Conservation (phyloP, 64 coral and sea anemone genomes). For the Stichodactyla mertensii region DNA sequence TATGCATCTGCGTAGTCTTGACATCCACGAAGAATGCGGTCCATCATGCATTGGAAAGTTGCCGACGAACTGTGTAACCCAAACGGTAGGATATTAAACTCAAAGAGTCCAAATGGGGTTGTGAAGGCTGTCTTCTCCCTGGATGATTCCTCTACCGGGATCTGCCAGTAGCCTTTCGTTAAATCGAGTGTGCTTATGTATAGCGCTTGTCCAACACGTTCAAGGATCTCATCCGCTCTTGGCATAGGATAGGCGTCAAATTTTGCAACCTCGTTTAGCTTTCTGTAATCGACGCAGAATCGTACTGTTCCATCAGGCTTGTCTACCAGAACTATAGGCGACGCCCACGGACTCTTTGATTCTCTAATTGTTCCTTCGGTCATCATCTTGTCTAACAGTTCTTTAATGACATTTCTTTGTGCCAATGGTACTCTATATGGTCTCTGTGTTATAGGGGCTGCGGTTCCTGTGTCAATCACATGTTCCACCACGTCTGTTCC, state of each 20-base stretch:
- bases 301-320: constrained; percentile 40
- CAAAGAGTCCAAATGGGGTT: constrained; percentile 35
- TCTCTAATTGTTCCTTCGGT: neutral
- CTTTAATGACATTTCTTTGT: neutral
- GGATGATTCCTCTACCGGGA: constrained; percentile 25
- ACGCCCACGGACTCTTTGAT: constrained; percentile 20
- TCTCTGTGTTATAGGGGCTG: constrained; percentile 18
- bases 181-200: constrained; percentile 50
- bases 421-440: constrained; percentile 12
- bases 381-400: neutral
- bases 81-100: constrained; percentile 48
- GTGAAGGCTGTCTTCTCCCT: constrained; percentile 31
- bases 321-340: constrained; percentile 26
- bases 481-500: constrained; percentile 11
- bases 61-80: constrained; percentile 46
- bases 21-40: neutral
- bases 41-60: constrained; percentile 63
- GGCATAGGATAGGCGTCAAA: constrained; percentile 42
- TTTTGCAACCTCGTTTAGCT: constrained; percentile 35
- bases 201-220: constrained; percentile 18
- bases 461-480: constrained; percentile 27
- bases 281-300: constrained; percentile 54
- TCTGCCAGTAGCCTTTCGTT: constrained; percentile 54
- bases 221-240: constrained; percentile 32
- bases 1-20: constrained; percentile 25